These are phyloP conservation scores for Megaustenia siamemsis DNA, from an alignment of 2,888 invertebrate species.

Conservation along the genomic window DNA sequence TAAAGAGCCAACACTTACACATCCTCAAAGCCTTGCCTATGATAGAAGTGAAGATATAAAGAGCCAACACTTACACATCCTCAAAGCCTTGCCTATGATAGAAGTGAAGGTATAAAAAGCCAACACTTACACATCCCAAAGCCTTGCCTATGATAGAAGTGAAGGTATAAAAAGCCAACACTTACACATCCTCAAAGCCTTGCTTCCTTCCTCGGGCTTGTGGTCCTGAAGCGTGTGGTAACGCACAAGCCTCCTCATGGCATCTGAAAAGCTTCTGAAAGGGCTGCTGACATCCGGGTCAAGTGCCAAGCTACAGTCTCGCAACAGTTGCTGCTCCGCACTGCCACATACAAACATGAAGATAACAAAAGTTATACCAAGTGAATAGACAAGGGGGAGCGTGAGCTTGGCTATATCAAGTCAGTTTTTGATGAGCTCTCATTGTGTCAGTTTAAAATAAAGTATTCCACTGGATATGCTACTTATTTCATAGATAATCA, in stretches of 20 bases:
- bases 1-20: too few relatives aligned
- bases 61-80: neutral
- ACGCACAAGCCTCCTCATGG: slow-evolving; percentile 47
- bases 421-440: too few relatives aligned
- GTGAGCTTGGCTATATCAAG: too few relatives aligned
- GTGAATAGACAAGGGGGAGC: too few relatives aligned
- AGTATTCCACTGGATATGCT: too few relatives aligned
- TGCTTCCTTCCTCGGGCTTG: slow-evolving; percentile 46
- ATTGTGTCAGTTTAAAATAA: too few relatives aligned
- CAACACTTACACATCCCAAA: neutral
- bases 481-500: too few relatives aligned
- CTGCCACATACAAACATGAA: neutral
- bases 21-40: too few relatives aligned
- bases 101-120: neutral
- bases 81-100: neutral
- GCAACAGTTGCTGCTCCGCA: slow-evolving; percentile 33
- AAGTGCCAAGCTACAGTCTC: slow-evolving; percentile 14
- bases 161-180: slow-evolving; percentile 1
- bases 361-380: too few relatives aligned
- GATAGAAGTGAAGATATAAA: neutral
- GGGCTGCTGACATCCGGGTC: slow-evolving; percentile 38
- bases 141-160: neutral
- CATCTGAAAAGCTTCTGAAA: slow-evolving; percentile 50
- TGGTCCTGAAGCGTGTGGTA: slow-evolving; percentile 52
- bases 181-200: slow-evolving; percentile 40